Conservation (phyloP, 2,797 vertebrate genomes). For the Poecilia picta region DNA sequence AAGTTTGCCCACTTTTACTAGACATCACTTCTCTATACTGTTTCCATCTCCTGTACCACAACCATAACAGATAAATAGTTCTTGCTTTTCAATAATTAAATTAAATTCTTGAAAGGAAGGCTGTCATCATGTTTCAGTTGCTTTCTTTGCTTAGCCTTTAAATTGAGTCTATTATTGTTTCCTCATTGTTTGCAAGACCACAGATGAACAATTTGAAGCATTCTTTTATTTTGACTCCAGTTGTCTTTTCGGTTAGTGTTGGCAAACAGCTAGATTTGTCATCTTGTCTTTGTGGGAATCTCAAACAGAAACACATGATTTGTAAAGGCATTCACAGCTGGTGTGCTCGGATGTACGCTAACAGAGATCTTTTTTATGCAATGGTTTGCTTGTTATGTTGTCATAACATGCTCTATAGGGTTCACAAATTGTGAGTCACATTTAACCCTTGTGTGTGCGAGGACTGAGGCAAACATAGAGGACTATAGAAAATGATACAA, state of each 20-base stretch:
- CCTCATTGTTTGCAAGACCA: constrained; percentile 20
- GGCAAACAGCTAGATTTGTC: constrained; percentile 33
- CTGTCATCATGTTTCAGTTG: neutral
- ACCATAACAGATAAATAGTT: neutral
- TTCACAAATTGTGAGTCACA: constrained; percentile 44
- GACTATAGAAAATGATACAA: no score
- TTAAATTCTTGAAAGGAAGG: neutral
- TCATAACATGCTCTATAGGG: constrained; percentile 13
- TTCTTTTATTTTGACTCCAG: constrained; percentile 27
- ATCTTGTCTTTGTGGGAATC: constrained; percentile 2
- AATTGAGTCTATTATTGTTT: constrained; percentile 11
- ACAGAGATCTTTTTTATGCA: constrained; percentile 38
- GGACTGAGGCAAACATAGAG: no score
- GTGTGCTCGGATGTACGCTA: constrained; percentile 24
- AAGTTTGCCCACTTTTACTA: neutral
- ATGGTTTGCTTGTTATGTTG: constrained; percentile 51
- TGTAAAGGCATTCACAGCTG: constrained; percentile 52
- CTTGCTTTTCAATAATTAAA: constrained; percentile 1
- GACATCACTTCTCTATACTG: neutral
- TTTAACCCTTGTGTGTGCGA: constrained; percentile 12
- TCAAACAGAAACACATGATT: constrained; percentile 37
- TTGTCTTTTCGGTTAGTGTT: constrained; percentile 27
- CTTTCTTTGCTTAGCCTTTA: constrained; percentile 4
- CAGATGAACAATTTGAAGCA: constrained; percentile 31
- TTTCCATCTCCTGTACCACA: neutral